Evolutionary conservation across 2,797 vertebrate genomes (phyloP).

Genomic region (Rhincodon typus): DNA sequence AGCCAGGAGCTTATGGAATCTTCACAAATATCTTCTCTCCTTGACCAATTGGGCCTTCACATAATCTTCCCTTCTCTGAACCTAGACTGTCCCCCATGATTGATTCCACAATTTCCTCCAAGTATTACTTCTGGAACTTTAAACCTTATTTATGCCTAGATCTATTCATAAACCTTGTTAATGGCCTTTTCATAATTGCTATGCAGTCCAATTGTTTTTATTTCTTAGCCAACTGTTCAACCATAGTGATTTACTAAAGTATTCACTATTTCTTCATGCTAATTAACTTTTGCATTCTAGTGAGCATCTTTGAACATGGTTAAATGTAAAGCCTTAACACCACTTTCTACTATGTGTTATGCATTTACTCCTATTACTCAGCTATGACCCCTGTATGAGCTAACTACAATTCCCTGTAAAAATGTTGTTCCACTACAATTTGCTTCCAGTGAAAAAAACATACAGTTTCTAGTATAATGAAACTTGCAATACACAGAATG

Average conservation of each 20-base stretch:
- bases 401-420: not conserved
- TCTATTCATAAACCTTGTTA: not conserved
- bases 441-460: not conserved
- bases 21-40: no score
- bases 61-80: not conserved
- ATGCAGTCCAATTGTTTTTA: not conserved
- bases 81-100: not conserved
- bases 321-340: not conserved
- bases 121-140: not conserved
- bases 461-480: no score
- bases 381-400: not conserved
- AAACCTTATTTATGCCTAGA: not conserved
- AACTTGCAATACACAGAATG: not conserved
- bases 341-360: not conserved
- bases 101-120: not conserved
- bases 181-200: not conserved
- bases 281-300: not conserved
- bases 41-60: not conserved
- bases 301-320: not conserved
- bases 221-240: not conserved
- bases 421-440: not conserved
- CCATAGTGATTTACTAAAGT: no score
- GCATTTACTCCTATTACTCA: not conserved
- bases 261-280: not conserved
- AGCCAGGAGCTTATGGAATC: not conserved